Evolutionary conservation across 2,888 invertebrate genomes (phyloP), one percentile per base, ranked within the genome.

Genomic region (Schrankia costaestrigalis): DNA sequence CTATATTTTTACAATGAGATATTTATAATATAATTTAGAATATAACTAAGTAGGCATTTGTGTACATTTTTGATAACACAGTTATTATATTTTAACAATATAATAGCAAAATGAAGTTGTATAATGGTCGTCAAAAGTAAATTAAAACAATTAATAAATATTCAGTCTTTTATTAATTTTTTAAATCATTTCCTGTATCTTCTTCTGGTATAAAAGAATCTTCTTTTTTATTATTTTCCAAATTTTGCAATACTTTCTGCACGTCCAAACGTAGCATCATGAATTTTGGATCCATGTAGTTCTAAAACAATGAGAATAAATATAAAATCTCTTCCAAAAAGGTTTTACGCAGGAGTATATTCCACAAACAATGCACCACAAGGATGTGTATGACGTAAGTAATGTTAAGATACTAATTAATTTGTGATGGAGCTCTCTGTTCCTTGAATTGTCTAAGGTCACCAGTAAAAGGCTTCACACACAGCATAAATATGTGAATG

Each of bases 1-100:
- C 71, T 81, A 77, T 83, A 83, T 84, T 84, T 84, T 82, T 84
- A 81, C 76, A 77, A 73, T 75, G 75, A 79, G 68, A 77, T 83
- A 78, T 76, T 71, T 73, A 73, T 71, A 75, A 76, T 73, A 73
- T 71, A 75, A 76, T 67, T 56, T 78, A 73, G 70, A 54, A 44
- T 64, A 54, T 71, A 74, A 52, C 48, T 64, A 41, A 47, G 37
- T 76, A 74, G 65, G 70, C 69, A 75, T 79, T 85, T 81, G 80
- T 83, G 82, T 84, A 84, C 69, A 82, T 84, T 85, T n/a, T 81
- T 81, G 77, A 81, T 82, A 83, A 79, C 66, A 46, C 53, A 49
- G 46, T 56, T 56, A 48, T 73, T 64, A 64, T 63, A 53, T 25
- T 17, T 17, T 17, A 17, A 4, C 17, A 25, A 25, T 65, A 52